These are phyloP conservation scores for Petroica traversi DNA, from an alignment of 2,113 vertebrate species.

Conservation along the genomic window DNA sequence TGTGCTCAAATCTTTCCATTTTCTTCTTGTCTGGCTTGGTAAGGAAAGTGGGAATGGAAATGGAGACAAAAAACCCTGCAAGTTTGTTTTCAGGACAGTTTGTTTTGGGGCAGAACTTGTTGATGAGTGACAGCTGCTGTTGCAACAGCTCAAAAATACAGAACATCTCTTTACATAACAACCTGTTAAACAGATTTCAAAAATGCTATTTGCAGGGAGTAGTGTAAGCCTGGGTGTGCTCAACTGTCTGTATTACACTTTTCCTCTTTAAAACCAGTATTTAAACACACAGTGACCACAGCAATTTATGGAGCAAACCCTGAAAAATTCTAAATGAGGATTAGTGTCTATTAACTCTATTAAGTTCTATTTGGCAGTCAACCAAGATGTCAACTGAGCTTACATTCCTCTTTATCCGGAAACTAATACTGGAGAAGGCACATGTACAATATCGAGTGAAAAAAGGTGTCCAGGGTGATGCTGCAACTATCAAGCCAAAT, in stretches of 20 bases:
- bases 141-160: not conserved
- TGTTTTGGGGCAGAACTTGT: not conserved
- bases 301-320: constrained; percentile 11
- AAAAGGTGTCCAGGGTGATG: not conserved
- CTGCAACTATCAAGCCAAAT: constrained; percentile 6
- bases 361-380: constrained; percentile 32
- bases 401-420: not conserved
- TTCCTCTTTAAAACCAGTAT: not conserved
- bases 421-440: not conserved
- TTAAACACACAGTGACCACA: not conserved
- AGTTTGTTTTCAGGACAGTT: not conserved
- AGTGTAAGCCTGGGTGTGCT: not conserved
- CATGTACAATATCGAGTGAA: not conserved
- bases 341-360: constrained; percentile 47
- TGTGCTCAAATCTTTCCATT: not conserved
- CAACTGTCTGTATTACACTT: not conserved
- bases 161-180: not conserved
- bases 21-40: not conserved
- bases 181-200: not conserved
- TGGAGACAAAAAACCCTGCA: not conserved
- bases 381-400: constrained; percentile 22
- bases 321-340: constrained; percentile 39
- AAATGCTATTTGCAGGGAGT: not conserved
- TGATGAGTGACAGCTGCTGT: not conserved
- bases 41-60: not conserved